Conservation (phyloP, 2,888 invertebrate genomes). For the Cremastobaeus sp. region DNA sequence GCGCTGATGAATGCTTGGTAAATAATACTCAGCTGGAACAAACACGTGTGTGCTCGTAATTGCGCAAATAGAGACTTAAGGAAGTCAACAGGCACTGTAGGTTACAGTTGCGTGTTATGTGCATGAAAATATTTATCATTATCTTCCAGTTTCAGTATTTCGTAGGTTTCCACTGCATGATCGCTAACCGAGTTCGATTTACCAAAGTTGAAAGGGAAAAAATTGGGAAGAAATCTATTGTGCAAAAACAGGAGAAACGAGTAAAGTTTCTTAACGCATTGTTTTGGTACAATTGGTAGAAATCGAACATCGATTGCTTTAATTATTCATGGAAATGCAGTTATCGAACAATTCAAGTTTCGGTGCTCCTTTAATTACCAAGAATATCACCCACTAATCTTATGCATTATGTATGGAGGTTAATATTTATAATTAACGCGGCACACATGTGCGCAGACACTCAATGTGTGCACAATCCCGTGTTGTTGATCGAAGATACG, state of each 20-base stretch:
- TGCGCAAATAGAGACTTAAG: too few species aligned
- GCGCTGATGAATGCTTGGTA: too few species aligned
- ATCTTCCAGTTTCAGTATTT: too few species aligned
- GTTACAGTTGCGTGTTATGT: too few species aligned
- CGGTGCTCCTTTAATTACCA: conserved; percentile 2
- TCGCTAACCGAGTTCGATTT: neutral
- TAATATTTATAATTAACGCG: conserved; percentile 18
- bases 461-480: neutral
- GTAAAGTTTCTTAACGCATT: too few species aligned
- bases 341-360: neutral
- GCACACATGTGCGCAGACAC: neutral
- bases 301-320: conserved; percentile 1
- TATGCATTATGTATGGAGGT: conserved; percentile 6
- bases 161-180: too few species aligned
- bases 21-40: too few species aligned
- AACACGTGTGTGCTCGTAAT: too few species aligned
- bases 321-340: neutral
- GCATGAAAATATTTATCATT: too few species aligned
- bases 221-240: conserved; percentile 12
- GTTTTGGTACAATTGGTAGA: conserved; percentile 8
- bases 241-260: conserved; percentile 14
- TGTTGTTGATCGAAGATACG: conserved; percentile 19
- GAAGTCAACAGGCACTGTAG: too few species aligned
- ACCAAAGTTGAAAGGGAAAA: neutral
- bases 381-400: neutral